Percentiles rank a stretch among this genome's conserved stretches.
Conservation (phyloP, 2,797 vertebrate species). For the Macropodus opercularis region DNA sequence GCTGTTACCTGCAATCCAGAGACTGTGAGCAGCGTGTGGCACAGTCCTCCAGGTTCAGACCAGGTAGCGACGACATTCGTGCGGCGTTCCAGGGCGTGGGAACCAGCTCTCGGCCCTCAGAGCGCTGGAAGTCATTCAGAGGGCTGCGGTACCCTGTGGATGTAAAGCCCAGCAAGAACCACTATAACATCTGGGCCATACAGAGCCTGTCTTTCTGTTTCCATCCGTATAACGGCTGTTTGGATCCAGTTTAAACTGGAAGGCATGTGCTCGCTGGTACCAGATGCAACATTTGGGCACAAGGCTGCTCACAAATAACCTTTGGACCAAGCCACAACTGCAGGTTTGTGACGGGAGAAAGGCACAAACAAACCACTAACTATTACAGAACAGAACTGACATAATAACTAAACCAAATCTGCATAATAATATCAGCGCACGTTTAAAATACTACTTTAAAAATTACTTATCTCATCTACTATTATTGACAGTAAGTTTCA, state of each 20-base stretch:
- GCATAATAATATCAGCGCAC: not conserved
- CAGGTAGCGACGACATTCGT: constrained; percentile 55
- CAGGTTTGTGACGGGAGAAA: constrained; percentile 35
- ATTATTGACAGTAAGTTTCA: not conserved
- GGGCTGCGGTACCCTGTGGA: constrained; percentile 85
- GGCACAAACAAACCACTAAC: not conserved
- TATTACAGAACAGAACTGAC: not conserved
- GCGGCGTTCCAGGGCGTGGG: constrained; percentile 72
- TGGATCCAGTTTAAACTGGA: not conserved
- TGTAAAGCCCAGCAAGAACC: constrained; percentile 31
- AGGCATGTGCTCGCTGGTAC: constrained; percentile 41
- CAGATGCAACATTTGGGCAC: constrained; percentile 55
- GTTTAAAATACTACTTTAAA: not conserved
- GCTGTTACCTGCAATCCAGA: constrained; percentile 85
- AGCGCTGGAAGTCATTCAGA: constrained; percentile 93
- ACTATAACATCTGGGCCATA: constrained; percentile 9
- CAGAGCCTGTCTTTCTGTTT: too few species aligned
- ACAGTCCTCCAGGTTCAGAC: constrained; percentile 84
- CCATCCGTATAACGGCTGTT: not conserved
- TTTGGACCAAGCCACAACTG: constrained; percentile 74
- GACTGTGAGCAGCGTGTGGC: constrained; percentile 82
- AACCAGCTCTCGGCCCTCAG: constrained; percentile 86
- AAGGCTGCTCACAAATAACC: constrained; percentile 74
- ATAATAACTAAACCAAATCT: too few species aligned
- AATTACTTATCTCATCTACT: not conserved